Evolutionary conservation across 2,888 invertebrate genomes (phyloP).

Genomic region (Oegoconia quadripuncta): DNA sequence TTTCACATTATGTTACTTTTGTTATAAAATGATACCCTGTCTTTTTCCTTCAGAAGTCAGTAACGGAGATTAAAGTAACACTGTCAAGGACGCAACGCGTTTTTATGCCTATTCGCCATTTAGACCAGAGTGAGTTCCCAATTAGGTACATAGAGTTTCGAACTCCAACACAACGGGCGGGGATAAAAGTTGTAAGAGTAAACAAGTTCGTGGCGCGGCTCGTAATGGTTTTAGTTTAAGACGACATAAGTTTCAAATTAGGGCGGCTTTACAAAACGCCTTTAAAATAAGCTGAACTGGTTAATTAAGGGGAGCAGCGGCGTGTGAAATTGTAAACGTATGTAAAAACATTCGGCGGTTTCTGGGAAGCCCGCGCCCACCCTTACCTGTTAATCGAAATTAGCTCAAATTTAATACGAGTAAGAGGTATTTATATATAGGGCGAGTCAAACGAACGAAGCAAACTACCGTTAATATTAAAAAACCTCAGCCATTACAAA

Average conservation of each 20-base stretch:
- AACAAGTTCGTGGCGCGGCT: conserved; percentile 31
- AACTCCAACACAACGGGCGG: conserved; percentile 24
- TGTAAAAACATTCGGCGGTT: conserved; percentile 58
- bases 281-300: conserved; percentile 57
- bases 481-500: no score
- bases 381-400: conserved; percentile 30
- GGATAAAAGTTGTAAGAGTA: conserved; percentile 32
- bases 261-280: conserved; percentile 28
- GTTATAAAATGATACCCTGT: not conserved
- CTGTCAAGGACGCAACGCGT: conserved; percentile 15
- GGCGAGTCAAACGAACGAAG: no score
- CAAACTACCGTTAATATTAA: no score
- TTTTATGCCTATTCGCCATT: conserved; percentile 19
- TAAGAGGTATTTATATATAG: not conserved
- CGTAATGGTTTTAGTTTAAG: conserved; percentile 37
- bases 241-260: conserved; percentile 43
- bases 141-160: conserved; percentile 21
- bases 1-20: no score
- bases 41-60: not conserved
- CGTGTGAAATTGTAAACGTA: conserved; percentile 68
- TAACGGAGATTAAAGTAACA: not conserved
- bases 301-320: conserved; percentile 61
- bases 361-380: conserved; percentile 30
- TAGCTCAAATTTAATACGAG: conserved; percentile 31
- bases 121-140: conserved; percentile 21